A percentile compares a stretch with the other conserved stretches of the same genome.
Evolutionary conservation across 2,113 vertebrate genomes (phyloP).

Genomic region (Calidris pygmaea): DNA sequence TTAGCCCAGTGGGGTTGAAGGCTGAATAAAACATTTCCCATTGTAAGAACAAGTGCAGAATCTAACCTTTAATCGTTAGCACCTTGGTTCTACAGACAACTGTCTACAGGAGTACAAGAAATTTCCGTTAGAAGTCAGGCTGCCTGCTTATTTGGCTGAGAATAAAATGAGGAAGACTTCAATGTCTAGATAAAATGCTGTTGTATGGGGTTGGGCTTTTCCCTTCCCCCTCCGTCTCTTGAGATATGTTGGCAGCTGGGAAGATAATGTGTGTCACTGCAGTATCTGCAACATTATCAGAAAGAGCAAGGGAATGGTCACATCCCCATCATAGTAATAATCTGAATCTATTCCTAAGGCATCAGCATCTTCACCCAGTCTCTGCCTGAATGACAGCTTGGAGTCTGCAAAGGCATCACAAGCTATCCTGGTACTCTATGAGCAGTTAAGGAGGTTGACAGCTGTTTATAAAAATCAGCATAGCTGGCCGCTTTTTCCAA

Average conservation of each 20-base stretch:
- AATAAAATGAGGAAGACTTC: neutral
- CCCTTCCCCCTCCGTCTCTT: neutral
- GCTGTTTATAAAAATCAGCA: constrained; percentile 6
- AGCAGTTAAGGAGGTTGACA: neutral
- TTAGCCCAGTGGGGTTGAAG: neutral
- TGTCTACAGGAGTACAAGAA: neutral
- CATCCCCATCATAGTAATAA: constrained; percentile 30
- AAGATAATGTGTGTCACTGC: constrained; percentile 40
- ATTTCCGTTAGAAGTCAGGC: neutral
- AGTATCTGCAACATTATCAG: constrained; percentile 34
- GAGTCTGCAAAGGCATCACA: neutral
- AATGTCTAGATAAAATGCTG: neutral
- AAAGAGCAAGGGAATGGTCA: neutral
- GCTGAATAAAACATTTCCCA: neutral
- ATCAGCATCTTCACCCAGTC: neutral
- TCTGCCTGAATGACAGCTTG: constrained; percentile 51
- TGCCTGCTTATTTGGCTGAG: neutral
- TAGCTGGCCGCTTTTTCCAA: neutral
- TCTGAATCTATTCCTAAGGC: constrained; percentile 34
- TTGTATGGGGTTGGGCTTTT: neutral
- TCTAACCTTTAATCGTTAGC: neutral
- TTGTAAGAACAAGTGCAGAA: neutral
- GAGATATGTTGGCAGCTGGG: constrained; percentile 13
- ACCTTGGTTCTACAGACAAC: neutral
- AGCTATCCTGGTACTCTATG: neutral